These are phyloP conservation scores for Cantharis rustica DNA, from an alignment of 2,888 invertebrate species.

Conservation along the genomic window DNA sequence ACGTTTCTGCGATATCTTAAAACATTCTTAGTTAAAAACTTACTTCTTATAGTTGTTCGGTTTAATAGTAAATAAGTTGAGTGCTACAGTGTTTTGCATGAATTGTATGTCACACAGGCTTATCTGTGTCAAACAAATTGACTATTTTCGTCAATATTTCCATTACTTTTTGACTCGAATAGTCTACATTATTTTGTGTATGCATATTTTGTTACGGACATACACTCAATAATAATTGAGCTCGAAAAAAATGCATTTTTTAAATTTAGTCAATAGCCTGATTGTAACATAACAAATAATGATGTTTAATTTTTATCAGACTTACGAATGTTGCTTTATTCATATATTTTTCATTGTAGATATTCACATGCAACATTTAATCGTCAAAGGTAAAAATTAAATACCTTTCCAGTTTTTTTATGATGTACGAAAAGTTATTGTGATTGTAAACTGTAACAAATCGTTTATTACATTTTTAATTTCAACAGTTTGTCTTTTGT, in stretches of 20 bases:
- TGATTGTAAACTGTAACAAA: neutral
- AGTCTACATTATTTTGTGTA: constrained; percentile 8
- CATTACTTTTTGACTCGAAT: constrained; percentile 31
- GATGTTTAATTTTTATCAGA: neutral
- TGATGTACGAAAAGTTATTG: neutral
- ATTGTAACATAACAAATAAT: neutral
- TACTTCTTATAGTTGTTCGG: constrained; percentile 11
- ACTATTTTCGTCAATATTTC: constrained; percentile 29
- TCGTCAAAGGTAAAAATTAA: neutral
- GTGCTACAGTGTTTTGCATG: neutral
- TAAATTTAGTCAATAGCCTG: neutral
- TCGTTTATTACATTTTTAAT: neutral
- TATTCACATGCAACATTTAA: neutral
- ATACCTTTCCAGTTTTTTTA: neutral
- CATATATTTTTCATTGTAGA: neutral
- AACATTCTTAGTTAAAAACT: constrained; percentile 19
- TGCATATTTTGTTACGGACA: neutral
- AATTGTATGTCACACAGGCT: constrained; percentile 1
- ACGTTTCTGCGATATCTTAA: constrained; percentile 25
- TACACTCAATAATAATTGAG: neutral
- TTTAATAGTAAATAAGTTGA: constrained; percentile 13
- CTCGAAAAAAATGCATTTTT: neutral
- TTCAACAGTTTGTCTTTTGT: neutral
- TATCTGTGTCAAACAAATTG: constrained; percentile 5
- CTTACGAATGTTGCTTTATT: neutral